These are phyloP conservation scores for Fulmarus glacialis DNA, from an alignment of 2,113 vertebrate genomes.

Conservation along the genomic window DNA sequence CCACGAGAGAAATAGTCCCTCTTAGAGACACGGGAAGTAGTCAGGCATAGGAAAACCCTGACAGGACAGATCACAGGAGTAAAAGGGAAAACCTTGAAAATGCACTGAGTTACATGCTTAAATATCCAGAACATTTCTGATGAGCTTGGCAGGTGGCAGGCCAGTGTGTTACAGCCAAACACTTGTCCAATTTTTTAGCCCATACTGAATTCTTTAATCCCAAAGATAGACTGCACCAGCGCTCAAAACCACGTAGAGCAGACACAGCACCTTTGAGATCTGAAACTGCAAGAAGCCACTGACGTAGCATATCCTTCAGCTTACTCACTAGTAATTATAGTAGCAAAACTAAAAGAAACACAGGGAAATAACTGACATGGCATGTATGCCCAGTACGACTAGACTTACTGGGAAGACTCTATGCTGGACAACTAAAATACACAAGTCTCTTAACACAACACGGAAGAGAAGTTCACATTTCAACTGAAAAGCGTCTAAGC, in stretches of 20 bases:
- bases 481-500: background rate
- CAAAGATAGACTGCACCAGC: too few relatives aligned
- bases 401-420: background rate
- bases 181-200: background rate
- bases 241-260: background rate
- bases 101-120: background rate
- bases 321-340: too few relatives aligned
- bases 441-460: background rate
- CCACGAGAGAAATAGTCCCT: background rate
- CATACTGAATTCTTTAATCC: background rate
- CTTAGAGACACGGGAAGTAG: fast-evolving
- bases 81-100: background rate
- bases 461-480: background rate
- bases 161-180: too few relatives aligned
- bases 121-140: fast-evolving
- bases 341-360: background rate
- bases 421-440: background rate
- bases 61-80: background rate
- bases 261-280: background rate
- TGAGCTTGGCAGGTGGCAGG: background rate
- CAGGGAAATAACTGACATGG: background rate
- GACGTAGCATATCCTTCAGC: too few relatives aligned
- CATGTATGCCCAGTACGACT: background rate
- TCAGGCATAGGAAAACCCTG: background rate
- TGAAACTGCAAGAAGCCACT: background rate